A percentile compares a stretch with the other conserved stretches of the same genome.
phyloP scores from a whole-genome alignment of 2,888 invertebrate species.

The Norana najaformis region DNA sequence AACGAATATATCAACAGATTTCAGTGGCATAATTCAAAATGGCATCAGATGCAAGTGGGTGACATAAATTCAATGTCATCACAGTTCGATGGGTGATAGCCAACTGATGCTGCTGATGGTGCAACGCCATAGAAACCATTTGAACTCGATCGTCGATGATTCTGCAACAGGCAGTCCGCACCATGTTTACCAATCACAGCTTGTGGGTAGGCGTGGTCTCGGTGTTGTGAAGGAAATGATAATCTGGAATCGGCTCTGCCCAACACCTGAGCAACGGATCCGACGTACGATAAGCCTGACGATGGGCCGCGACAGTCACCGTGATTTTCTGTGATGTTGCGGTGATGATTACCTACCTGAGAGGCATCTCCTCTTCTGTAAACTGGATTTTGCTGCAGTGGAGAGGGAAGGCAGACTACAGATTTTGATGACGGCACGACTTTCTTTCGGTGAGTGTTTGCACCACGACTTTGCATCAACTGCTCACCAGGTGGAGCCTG shows the following conservation, averaged over 20 bases:
- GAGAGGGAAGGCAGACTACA: not conserved
- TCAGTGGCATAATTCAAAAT: not conserved
- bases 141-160: slow-evolving; percentile 15
- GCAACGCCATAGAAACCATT: not conserved
- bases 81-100: not conserved
- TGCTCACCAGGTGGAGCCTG: not conserved
- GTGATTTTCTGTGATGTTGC: not conserved
- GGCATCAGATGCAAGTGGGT: not conserved
- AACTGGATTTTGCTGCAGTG: not conserved
- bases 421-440: not conserved
- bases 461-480: not conserved
- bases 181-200: not conserved
- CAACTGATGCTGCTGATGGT: not conserved
- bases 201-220: not conserved
- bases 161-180: not conserved
- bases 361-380: not conserved
- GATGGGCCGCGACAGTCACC: not conserved
- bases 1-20: not conserved
- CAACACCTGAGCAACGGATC: not conserved
- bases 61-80: not conserved
- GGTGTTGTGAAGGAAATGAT: not conserved
- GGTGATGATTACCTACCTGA: not conserved
- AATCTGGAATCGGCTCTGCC: not conserved
- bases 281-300: not conserved
- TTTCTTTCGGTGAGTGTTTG: not conserved